These are phyloP conservation scores for Hepsetus odoe DNA, from an alignment of 2,113 vertebrate species.

Conservation along the genomic window DNA sequence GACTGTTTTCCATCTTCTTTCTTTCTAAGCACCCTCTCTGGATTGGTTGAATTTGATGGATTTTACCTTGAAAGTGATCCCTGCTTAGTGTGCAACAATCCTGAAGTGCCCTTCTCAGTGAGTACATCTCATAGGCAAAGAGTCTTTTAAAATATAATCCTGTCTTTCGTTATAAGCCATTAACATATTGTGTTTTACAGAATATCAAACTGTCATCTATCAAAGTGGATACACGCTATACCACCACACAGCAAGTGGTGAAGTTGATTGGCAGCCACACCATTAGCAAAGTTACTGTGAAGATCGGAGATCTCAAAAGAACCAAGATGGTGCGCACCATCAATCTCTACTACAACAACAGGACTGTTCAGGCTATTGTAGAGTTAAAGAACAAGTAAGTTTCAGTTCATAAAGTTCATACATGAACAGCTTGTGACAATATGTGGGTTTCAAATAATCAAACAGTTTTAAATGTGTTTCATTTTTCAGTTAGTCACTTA, in stretches of 20 bases:
- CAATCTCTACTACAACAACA: conserved; percentile 98
- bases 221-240: conserved; percentile 98
- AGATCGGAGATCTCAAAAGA: conserved; percentile 96
- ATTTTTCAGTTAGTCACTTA: background rate
- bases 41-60: conserved; percentile 96
- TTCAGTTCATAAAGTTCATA: background rate
- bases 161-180: no score
- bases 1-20: conserved; percentile 3
- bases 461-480: background rate
- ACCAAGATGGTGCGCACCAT: conserved; percentile 99
- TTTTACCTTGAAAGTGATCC: conserved; percentile 97
- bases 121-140: conserved; percentile 62
- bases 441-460: background rate
- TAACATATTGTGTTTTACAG: conserved; percentile 67
- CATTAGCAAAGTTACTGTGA: conserved; percentile 98
- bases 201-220: conserved; percentile 99
- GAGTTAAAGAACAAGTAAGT: conserved; percentile 97
- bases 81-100: conserved; percentile 97
- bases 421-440: background rate
- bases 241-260: conserved; percentile 98
- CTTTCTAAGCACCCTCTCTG: conserved; percentile 86
- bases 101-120: conserved; percentile 97
- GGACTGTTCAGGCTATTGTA: conserved; percentile 96
- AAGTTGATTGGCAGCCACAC: conserved; percentile 98
- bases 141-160: background rate